These are phyloP conservation scores for Eupithecia subfuscata DNA, from an alignment of 2,888 invertebrate species.

Conservation along the genomic window DNA sequence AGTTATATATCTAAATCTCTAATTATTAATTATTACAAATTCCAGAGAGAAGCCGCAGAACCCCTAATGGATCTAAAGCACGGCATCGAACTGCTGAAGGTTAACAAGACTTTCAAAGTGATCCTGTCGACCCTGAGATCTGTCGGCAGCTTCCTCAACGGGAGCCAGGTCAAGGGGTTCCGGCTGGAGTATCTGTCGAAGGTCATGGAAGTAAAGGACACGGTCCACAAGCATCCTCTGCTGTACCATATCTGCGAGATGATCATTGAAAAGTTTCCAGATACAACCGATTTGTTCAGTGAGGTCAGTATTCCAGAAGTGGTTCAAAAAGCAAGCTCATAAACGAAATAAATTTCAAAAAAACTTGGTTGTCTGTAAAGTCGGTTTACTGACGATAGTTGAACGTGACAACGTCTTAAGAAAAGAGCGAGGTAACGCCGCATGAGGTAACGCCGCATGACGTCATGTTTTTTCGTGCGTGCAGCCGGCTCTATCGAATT, in stretches of 20 bases:
- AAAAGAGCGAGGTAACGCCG: too few species aligned
- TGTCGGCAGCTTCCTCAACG: constrained; percentile 98
- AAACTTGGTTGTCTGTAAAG: too few species aligned
- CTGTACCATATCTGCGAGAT: constrained; percentile 98
- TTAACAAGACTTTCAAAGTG: constrained; percentile 96
- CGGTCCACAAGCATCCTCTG: constrained; percentile 99
- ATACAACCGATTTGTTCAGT: constrained; percentile 98
- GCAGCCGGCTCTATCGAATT: too few species aligned
- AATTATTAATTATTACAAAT: not conserved
- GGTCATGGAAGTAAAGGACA: constrained; percentile 99
- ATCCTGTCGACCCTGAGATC: constrained; percentile 97
- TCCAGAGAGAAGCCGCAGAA: constrained; percentile 97
- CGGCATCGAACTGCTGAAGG: constrained; percentile 95
- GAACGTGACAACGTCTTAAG: too few species aligned
- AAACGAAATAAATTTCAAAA: too few species aligned
- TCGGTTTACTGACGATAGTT: too few species aligned
- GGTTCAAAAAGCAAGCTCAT: too few species aligned
- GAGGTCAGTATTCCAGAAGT: constrained; percentile 85
- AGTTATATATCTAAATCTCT: too few species aligned
- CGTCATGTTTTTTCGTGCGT: too few species aligned
- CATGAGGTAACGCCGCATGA: too few species aligned
- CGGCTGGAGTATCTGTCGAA: constrained; percentile 98
- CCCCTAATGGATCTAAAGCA: constrained; percentile 99
- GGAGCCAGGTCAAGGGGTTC: constrained; percentile 96
- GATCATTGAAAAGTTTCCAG: constrained; percentile 98